Evolutionary conservation across 92 coral and sea anemone genomes (phyloP), one percentile per base, ranked within the genome.

Genomic region (Palythoa grandis): DNA sequence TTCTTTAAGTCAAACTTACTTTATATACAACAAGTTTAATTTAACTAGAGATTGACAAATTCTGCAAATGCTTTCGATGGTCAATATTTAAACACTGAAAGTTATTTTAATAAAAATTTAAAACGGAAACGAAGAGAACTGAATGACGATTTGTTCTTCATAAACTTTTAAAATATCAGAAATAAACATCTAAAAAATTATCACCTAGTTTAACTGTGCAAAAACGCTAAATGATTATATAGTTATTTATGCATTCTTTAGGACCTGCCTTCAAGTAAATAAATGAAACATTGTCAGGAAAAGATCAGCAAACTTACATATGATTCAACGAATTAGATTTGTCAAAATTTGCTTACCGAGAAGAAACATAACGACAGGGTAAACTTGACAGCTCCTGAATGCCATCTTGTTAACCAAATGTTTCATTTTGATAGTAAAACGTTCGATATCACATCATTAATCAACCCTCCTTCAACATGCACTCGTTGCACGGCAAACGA

Each of bases 101-200:
- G 4, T 24, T 11, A 11, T 24, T 22, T 22, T 58, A 19, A 14
- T 11, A 14, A 58, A 5, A 58, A 14, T 11, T 15, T 10, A 67
- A 23, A 65, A 67, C 72, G 72, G 72, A 67, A 67, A 67, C 20
- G 72, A 67, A 67, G 38, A 20, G 35, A 67, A 25, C 37, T 67
- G 37, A 67, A 67, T 67, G 38, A 67, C 37, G 29, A 39, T 35
- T 22, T 22, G 72, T 14, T 58, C 65, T 2, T 20, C 39, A 22
- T 67, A 67, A 20, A 25, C 17, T 20, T 7, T 10, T 8, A 11
- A 67, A 22, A 67, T 11, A 11, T 11, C 72, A 67, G 3, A n/a
- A 67, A 67, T 22, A 67, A 67, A 67, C 15, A 67, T 20, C 38
- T 12, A 15, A 15, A 20, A 67, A 67, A 67, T 24, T 22, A 58